Evolutionary conservation across 2,113 vertebrate genomes (phyloP).

Genomic region (Mesitornis unicolor): DNA sequence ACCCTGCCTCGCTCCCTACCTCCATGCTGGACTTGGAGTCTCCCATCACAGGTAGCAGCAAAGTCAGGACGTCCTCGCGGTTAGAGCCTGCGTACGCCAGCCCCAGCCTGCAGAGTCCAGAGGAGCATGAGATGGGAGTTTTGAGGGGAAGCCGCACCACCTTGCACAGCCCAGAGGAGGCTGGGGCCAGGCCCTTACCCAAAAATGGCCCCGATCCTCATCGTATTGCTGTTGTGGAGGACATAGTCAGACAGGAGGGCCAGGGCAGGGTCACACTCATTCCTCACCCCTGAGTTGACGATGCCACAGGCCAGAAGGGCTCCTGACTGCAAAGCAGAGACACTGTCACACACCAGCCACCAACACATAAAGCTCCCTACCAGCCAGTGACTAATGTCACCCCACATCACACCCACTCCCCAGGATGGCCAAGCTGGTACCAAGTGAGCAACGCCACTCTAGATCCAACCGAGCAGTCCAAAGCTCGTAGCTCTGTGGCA

Average conservation of each 20-base stretch:
- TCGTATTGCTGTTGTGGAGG: constrained; percentile 96
- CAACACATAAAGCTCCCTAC: neutral
- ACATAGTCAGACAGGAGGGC: constrained; percentile 96
- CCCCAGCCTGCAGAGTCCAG: constrained; percentile 78
- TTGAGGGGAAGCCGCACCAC: neutral
- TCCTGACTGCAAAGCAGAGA: constrained; percentile 81
- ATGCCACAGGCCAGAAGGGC: constrained; percentile 96
- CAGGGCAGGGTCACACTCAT: constrained; percentile 95
- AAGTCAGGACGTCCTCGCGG: constrained; percentile 92
- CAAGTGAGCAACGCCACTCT: neutral
- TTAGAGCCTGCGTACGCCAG: constrained; percentile 96
- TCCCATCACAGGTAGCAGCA: constrained; percentile 96
- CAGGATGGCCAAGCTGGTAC: neutral
- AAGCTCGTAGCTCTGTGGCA: neutral
- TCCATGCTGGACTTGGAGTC: constrained; percentile 99
- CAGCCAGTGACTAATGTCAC: neutral
- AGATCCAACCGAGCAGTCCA: neutral
- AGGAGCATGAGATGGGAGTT: neutral
- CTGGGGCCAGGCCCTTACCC: constrained; percentile 78
- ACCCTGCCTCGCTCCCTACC: constrained; percentile 62
- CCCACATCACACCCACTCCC: neutral
- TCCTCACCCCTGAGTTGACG: constrained; percentile 95
- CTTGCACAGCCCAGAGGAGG: rapidly evolving
- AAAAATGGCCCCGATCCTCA: constrained; percentile 98
- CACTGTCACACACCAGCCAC: neutral